Evolutionary conservation across 2,113 vertebrate species (phyloP).

Genomic region (Nyctereutes procyonoides): DNA sequence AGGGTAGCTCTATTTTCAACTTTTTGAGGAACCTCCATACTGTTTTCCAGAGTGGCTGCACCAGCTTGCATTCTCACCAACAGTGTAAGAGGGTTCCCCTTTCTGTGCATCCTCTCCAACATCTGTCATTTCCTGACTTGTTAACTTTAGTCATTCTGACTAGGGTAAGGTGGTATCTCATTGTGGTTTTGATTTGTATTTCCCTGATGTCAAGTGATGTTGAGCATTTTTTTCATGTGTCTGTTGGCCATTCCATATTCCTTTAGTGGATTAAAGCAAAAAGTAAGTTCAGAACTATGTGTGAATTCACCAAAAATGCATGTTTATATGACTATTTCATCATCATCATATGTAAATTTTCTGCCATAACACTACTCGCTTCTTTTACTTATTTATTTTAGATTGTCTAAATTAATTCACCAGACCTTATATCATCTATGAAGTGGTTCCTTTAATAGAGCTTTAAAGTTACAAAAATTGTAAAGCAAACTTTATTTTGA

Average conservation of each 20-base stretch:
- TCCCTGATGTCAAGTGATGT: not conserved
- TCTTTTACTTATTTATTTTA: constrained; percentile 6
- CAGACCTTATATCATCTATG: not conserved
- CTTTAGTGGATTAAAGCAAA: not conserved
- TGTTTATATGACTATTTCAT: not conserved
- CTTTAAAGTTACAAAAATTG: not conserved
- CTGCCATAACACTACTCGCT: not conserved
- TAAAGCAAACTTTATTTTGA: not conserved
- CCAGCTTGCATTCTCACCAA: not conserved
- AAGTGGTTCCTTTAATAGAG: not conserved
- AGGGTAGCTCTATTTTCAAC: not conserved
- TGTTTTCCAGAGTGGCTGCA: not conserved
- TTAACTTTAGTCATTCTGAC: not conserved
- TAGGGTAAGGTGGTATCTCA: not conserved
- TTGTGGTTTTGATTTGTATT: not conserved
- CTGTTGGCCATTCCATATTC: not conserved
- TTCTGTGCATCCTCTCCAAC: not conserved
- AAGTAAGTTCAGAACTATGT: not conserved
- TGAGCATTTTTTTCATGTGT: not conserved
- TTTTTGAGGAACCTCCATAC: not conserved
- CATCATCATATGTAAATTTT: not conserved
- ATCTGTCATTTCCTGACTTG: not conserved
- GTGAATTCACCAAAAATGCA: not conserved
- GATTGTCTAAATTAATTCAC: not conserved
- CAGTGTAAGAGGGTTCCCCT: not conserved